Base-by-base conservation (phyloP, 2,888 invertebrate species). In the Aphidoletes aphidimyza region DNA sequence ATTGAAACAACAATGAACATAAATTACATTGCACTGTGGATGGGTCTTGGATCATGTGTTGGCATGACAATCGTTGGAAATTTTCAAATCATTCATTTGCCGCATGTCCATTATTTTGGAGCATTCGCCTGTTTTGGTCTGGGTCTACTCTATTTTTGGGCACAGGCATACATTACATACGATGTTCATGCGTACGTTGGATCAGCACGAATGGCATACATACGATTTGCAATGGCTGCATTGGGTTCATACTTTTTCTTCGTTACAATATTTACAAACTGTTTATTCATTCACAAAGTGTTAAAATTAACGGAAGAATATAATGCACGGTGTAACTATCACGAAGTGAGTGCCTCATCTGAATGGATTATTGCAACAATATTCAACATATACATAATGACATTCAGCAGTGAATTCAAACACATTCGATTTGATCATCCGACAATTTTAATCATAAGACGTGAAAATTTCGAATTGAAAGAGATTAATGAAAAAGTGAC, bases 101-200 rank as follows among this genome's bases (percentile, higher is more conserved):
- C 94, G 47, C 89, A 91, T 36, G 92, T 94, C 0, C 95, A 95
- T 87, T 90, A 94, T 78, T 89, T 93, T 59, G 95, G 95, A 1
- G 95, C 95, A 8, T 89, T 93, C 84, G 88, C 93, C 86, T 93
- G 94, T 85, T 97, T 96, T 90, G 95, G 94, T 85, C 92, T 94
- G 87, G 96, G 96, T 30, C 93, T 94, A 37, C 89, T 95, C 84
- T 97, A 96, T 89, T 93, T 95, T 89, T 94, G 95, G 93, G 9
- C 91, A 91, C 85, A 84, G 14, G 54, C 30, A 3, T 9, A 36
- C 8, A 49, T 54, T 5, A 36, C 84, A 36, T 84, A 54, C 36
- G 9, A 84, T 36, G 36, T 45, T n/a, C 49, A 11, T n/a, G 3
- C 54, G 0, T 88, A 92, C 86, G 89, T 91, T 34, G 92, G 92